These are phyloP conservation scores for Xylocopa sonorina DNA, from an alignment of 1,140 invertebrate genomes.

Conservation along the genomic window DNA sequence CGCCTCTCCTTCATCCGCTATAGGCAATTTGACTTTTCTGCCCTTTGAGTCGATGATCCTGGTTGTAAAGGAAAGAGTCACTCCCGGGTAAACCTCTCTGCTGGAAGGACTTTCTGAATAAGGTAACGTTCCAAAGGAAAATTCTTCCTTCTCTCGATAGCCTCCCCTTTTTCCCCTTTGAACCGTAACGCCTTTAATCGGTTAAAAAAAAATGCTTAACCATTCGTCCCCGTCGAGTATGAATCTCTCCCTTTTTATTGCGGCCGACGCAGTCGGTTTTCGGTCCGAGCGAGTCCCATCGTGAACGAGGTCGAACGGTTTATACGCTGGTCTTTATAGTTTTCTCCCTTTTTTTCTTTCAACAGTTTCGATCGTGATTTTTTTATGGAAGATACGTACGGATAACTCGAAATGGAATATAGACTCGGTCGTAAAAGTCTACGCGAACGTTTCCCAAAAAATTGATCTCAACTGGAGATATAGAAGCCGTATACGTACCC, in stretches of 20 bases:
- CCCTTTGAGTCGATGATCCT: slow-evolving; percentile 45
- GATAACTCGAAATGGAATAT: too few species aligned
- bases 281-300: neutral
- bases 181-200: neutral
- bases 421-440: too few species aligned
- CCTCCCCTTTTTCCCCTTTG: neutral
- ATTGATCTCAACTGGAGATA: too few species aligned
- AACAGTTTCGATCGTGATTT: neutral
- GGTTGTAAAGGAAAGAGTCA: slow-evolving; percentile 44
- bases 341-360: neutral
- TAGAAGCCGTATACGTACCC: too few species aligned
- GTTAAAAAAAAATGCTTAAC: slow-evolving; percentile 46
- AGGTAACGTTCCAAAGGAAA: slow-evolving; percentile 34
- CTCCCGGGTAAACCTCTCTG: slow-evolving; percentile 27
- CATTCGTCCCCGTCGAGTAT: neutral
- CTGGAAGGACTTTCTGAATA: slow-evolving; percentile 20
- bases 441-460: too few species aligned
- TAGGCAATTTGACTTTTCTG: slow-evolving; percentile 54
- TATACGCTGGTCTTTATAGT: neutral
- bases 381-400: too few species aligned
- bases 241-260: neutral
- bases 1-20: neutral
- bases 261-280: neutral
- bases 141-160: neutral
- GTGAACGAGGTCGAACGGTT: neutral